Evolutionary conservation across 2,113 vertebrate species (phyloP).

Genomic region (Tyrannus savana): DNA sequence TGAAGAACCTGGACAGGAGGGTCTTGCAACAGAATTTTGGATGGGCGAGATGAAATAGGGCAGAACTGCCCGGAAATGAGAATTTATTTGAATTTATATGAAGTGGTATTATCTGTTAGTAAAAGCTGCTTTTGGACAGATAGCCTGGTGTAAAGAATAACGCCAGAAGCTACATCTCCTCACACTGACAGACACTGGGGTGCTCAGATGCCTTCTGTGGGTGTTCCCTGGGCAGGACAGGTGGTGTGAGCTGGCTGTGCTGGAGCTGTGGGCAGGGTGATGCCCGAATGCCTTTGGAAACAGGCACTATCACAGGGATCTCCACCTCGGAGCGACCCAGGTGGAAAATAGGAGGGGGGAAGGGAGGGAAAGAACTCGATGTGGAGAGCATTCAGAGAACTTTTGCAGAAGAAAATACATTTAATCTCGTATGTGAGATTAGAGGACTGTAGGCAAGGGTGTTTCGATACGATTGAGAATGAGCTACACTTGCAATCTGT

Average conservation of each 20-base stretch:
- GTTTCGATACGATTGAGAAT: background rate
- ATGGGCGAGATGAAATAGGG: background rate
- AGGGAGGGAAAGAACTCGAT: background rate
- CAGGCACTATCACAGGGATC: background rate
- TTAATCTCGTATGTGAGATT: background rate
- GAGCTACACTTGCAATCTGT: background rate
- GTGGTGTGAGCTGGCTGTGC: background rate
- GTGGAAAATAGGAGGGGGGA: background rate
- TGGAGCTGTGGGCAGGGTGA: background rate
- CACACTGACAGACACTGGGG: background rate
- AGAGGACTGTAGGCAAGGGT: background rate
- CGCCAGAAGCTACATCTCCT: background rate
- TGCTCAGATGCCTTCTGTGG: background rate
- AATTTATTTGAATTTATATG: background rate
- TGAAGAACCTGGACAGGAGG: background rate
- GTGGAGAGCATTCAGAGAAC: background rate
- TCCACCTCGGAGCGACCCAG: background rate
- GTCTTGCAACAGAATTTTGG: background rate
- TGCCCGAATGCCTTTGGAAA: background rate
- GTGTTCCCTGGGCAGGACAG: background rate
- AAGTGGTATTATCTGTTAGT: background rate
- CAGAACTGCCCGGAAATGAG: background rate
- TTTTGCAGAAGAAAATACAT: background rate
- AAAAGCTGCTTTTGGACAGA: background rate
- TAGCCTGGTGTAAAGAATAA: background rate